Conservation (phyloP, 2,113 vertebrate species). For the Chaetops frenatus region DNA sequence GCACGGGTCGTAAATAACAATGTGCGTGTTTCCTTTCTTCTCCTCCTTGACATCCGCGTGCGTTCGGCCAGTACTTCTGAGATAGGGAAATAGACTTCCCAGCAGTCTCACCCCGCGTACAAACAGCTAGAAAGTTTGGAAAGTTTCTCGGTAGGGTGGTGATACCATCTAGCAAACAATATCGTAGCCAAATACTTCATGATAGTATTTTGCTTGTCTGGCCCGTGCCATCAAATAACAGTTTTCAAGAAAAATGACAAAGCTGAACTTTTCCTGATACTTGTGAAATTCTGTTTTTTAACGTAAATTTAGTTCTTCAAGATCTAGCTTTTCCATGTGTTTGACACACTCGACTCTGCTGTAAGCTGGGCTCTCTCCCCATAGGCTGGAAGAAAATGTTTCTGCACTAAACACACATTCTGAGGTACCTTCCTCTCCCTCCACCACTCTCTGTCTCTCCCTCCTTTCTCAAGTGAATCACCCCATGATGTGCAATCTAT, state of each 20-base stretch:
- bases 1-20: neutral
- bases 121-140: conserved; percentile 30
- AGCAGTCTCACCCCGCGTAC: neutral
- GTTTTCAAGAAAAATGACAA: neutral
- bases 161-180: neutral
- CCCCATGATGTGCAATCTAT: neutral
- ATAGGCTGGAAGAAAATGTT: neutral
- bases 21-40: neutral
- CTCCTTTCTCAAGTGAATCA: conserved; percentile 27
- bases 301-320: neutral
- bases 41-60: neutral
- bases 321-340: neutral
- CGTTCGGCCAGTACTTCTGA: neutral
- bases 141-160: conserved; percentile 27
- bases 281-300: neutral
- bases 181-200: neutral
- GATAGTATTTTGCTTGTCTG: neutral
- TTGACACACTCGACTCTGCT: neutral
- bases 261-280: neutral
- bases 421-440: neutral
- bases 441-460: neutral
- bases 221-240: neutral
- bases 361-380: conserved; percentile 13
- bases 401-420: neutral
- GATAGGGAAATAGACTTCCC: neutral